Base-by-base conservation (phyloP, 2,113 vertebrate genomes). In the Oreochromis spilurus region DNA sequence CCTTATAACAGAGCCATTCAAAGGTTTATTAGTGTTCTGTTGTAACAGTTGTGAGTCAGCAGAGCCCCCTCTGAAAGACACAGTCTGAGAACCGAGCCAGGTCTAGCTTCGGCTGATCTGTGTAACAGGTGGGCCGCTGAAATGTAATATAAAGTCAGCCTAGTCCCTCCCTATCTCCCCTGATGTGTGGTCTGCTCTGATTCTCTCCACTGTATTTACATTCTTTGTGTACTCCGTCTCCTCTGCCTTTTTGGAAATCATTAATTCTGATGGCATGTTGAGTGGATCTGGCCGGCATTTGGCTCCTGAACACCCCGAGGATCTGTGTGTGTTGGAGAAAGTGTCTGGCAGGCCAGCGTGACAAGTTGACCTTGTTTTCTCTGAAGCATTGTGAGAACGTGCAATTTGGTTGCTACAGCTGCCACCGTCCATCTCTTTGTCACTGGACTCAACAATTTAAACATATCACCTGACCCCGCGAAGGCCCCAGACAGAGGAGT, bases 131-230 rank as follows among this genome's bases (percentile, higher is more conserved):
- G 95, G 91, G 80, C 60, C 38, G 81, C 55, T 91, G 92, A 92
- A 93, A 93, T 21, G 81, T 72, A 89, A 92, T 87, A 83, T 16
- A 75, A 55, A 36, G 52, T 93, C 84, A 62, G 26, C 88, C 88
- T 67, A 90, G 85, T 83, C 85, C 62, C 87, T 82, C 79, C 43
- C 53, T 19, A 4, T 79, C 85, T 83, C 24, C 58, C 53, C 50
- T 55, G 90, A 31, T 94, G 95, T 94, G 94, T 94, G 94, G 93
- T 94, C 95, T 9, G 3, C 89, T 90, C 89, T 88, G 87, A 91
- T 90, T 88, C 60, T 82, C 53, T 87, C 38, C 87, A 62, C 90
- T 90, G 77, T 93, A 89, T 94, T 94, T 95, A 93, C 93, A 94
- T 94, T 94, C 90, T 83, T 90, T 10, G 40, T 31, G 24, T 90